Base-by-base conservation (phyloP, 2,797 vertebrate species). In the Crypturellus tataupa region DNA sequence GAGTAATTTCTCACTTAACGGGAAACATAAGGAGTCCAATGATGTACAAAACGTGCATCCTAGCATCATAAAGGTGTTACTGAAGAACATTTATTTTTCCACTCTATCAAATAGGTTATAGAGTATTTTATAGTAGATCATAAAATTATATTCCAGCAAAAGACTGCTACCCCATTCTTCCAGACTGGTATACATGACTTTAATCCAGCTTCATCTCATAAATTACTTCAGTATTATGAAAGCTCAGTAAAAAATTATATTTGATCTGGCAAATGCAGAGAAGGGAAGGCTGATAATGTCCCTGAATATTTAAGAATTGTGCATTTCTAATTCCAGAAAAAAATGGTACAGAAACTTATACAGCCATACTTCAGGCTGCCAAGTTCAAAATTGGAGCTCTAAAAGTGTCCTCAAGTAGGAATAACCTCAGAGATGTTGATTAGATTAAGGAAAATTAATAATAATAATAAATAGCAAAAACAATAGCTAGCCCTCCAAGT, bases 51-150 rank as follows among this genome's bases (percentile, higher is more conserved):
- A 70, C 10, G 24, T 35, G 86, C 16, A 44, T 33, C 64, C 51
- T 37, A 24, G 80, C 16, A 84, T 89, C 75, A 84, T 72, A 87
- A 95, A 90, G 75, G 44, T 3, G 6, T 68, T 65, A 37, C 79
- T 92, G 78, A 91, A 90, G 83, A 88, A 89, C 92, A 95, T 90
- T 84, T 86, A 91, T 84, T 95, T 97, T 94, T 75, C 75, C 80
- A 84, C 77, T 93, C 87, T 94, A 79, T 92, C 94, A 92, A 86
- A 91, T 81, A 88, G 47, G 73, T 72, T 91, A 87, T 84, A 65
- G 77, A 67, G 80, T 91, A 87, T 91, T 96, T 93, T 91, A 96
- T 39, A 85, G 91, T 44, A 75, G 7, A 29, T 29, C 75, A 64
- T 94, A 96, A 97, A 96, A 93, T 18, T 70, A 60, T 73, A 84